Base-by-base conservation (phyloP, 2,797 vertebrate genomes). In the Lacerta bilineata region DNA sequence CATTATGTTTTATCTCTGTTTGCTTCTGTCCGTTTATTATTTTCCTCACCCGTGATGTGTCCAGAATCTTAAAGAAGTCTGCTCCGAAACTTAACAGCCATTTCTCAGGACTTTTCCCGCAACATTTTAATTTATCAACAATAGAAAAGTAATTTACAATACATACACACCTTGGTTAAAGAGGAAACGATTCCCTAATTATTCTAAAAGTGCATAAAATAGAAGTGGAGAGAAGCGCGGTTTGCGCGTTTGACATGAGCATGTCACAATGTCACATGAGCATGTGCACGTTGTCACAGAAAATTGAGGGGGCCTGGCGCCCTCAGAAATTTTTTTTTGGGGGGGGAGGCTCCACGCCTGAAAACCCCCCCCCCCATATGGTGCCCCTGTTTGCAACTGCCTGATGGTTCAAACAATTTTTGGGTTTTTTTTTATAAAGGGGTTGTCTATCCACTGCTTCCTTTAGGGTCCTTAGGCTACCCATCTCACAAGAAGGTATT, bases 1-100 rank as follows among this genome's bases (percentile, higher is more conserved):
- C 46, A 75, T 89, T 91, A 61, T 76, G 27, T 50, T 90, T 92
- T 92, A 85, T 85, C 71, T 88, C 86, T 55, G 29, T 87, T 15
- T 0, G 68, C 17, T 8, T 87, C 82, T 90, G 89, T 87, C 36
- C 55, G 20, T 83, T 88, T 88, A 81, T 88, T 88, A 55, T 87
- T 92, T 72, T 80, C 92, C 91, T 64, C 77, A 25, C n/a, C 0
- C 2, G 5, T 80, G 80, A 11, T 46, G 23, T 46, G 9, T 15
- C 39, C 29, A 79, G 71, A 59, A 84, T 89, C 69, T 86, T 33
- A 72, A 91, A 78, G 76, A 78, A 29, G 50, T 39, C 8, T 74
- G 72, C 72, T 77, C 80, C 84, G 39, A 23, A n/a, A 5, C 46
- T 61, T 18, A 72, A 8, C 6, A 3, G 3, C 75, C 72, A 89